Conservation (phyloP, 2,888 invertebrate genomes). For the Lordiphosa fenestrarum region DNA sequence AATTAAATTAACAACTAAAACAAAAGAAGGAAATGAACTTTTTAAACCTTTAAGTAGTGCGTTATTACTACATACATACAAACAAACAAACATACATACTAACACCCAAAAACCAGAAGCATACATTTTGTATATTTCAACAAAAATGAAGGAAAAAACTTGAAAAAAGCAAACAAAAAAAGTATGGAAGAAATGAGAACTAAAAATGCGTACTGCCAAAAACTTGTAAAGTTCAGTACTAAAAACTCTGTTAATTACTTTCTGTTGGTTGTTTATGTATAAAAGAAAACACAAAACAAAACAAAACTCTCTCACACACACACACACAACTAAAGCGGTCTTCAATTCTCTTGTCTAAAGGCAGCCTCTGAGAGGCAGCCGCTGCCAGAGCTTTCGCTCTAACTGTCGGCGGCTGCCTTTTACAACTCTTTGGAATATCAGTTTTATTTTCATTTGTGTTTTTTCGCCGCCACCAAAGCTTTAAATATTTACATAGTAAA, state of each 20-base stretch:
- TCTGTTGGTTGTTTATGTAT: slow-evolving; percentile 63
- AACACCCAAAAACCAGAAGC: slow-evolving; percentile 33
- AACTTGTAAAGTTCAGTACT: slow-evolving; percentile 78
- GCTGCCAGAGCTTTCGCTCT: too few relatives aligned
- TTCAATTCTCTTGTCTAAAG: slow-evolving; percentile 40
- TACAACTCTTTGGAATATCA: slow-evolving; percentile 8
- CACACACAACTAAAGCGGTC: slow-evolving; percentile 45
- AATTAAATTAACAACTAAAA: slow-evolving; percentile 21
- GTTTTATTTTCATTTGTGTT: slow-evolving; percentile 21
- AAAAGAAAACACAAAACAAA: slow-evolving; percentile 35
- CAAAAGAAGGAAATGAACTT: slow-evolving; percentile 43
- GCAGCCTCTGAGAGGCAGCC: too few relatives aligned
- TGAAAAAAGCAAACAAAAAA: slow-evolving; percentile 22
- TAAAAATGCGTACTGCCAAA: slow-evolving; percentile 75
- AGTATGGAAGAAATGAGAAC: slow-evolving; percentile 11
- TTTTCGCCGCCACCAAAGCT: slow-evolving; percentile 72
- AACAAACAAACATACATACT: slow-evolving; percentile 21
- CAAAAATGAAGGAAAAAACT: slow-evolving; percentile 32
- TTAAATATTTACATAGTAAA: slow-evolving; percentile 70
- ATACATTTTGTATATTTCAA: slow-evolving; percentile 61
- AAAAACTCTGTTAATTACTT: slow-evolving; percentile 52
- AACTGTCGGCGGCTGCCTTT: neutral
- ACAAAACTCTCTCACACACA: slow-evolving; percentile 29
- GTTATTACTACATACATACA: slow-evolving; percentile 48
- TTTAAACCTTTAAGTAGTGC: slow-evolving; percentile 73